Conservation (phyloP, 2,888 invertebrate genomes). For the Aphodius granarius region DNA sequence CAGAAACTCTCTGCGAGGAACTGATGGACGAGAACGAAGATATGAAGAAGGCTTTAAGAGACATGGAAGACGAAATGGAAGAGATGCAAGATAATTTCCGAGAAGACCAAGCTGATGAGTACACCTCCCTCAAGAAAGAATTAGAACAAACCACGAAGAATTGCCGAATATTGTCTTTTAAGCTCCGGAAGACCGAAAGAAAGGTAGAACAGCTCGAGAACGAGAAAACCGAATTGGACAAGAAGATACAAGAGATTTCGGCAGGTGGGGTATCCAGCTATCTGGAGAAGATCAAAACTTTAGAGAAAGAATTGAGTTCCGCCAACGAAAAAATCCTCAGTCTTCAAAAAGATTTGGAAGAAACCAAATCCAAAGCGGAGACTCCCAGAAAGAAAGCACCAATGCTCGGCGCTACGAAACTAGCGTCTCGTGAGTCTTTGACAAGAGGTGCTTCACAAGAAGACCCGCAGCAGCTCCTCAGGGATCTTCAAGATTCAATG, state of each 20-base stretch:
- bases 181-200: constrained; percentile 93
- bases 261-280: constrained; percentile 66
- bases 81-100: constrained; percentile 98
- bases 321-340: constrained; percentile 74
- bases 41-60: constrained; percentile 88
- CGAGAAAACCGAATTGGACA: constrained; percentile 77
- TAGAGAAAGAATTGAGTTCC: constrained; percentile 84
- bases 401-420: constrained; percentile 58
- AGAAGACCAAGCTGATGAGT: constrained; percentile 97
- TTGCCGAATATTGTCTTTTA: constrained; percentile 97
- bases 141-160: constrained; percentile 97
- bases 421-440: constrained; percentile 71
- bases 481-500: constrained; percentile 88
- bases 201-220: constrained; percentile 83
- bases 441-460: constrained; percentile 80
- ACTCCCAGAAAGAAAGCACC: constrained; percentile 61
- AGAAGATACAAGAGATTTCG: constrained; percentile 64
- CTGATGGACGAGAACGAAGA: constrained; percentile 96
- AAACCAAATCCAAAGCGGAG: constrained; percentile 57
- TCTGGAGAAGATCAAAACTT: constrained; percentile 70
- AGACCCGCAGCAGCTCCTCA: constrained; percentile 77
- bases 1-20: constrained; percentile 90
- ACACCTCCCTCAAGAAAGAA: constrained; percentile 90
- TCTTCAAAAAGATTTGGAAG: constrained; percentile 71
- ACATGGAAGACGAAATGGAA: constrained; percentile 96